A percentile compares a stretch with the other conserved stretches of the same genome.
Evolutionary conservation across 2,888 invertebrate species (phyloP).

Genomic region (Eilema caniola): DNA sequence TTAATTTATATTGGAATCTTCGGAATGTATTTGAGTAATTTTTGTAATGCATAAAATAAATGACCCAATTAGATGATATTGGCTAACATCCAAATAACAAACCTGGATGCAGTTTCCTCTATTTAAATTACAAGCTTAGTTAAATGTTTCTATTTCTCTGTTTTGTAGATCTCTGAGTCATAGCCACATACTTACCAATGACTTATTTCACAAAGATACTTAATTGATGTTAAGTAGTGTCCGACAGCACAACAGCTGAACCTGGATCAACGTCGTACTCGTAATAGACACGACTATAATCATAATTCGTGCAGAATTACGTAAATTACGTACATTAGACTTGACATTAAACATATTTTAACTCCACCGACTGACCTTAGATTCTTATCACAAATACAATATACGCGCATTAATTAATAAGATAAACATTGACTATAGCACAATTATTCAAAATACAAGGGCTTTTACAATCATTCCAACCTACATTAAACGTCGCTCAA

Average conservation of each 20-base stretch:
- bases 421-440: slow-evolving; percentile 47
- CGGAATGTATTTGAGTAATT: slow-evolving; percentile 64
- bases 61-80: slow-evolving; percentile 74
- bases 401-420: slow-evolving; percentile 57
- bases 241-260: slow-evolving; percentile 27
- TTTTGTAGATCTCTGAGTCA: slow-evolving; percentile 33
- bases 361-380: slow-evolving; percentile 58
- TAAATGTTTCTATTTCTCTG: slow-evolving; percentile 38
- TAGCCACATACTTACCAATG: slow-evolving; percentile 24
- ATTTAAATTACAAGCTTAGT: slow-evolving; percentile 61
- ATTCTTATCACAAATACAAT: slow-evolving; percentile 53
- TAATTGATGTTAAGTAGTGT: slow-evolving; percentile 28
- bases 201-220: slow-evolving; percentile 18
- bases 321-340: slow-evolving; percentile 55
- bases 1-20: slow-evolving; percentile 49
- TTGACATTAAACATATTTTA: slow-evolving; percentile 45
- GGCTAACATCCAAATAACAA: slow-evolving; percentile 68
- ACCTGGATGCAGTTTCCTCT: slow-evolving; percentile 65
- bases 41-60: slow-evolving; percentile 63
- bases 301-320: slow-evolving; percentile 54
- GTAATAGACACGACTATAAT: slow-evolving; percentile 46
- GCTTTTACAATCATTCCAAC: slow-evolving; percentile 46
- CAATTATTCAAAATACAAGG: slow-evolving; percentile 35
- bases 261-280: slow-evolving; percentile 36
- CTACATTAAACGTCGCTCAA: slow-evolving; percentile 46